Conservation (phyloP, 2,888 invertebrate genomes). For the Pristionchus entomophagus region DNA sequence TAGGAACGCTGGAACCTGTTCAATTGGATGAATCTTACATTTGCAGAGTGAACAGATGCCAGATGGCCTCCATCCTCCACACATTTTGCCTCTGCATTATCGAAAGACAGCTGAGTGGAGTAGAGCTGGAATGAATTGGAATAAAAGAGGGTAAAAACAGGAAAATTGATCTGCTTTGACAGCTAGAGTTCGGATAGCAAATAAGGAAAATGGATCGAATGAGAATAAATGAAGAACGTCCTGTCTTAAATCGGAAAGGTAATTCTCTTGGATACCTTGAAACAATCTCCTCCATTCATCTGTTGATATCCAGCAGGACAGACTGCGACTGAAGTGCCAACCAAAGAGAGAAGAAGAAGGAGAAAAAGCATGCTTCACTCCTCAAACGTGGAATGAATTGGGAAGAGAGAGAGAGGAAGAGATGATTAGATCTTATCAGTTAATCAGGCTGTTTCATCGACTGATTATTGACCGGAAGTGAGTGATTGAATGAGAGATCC, state of each 20-base stretch:
- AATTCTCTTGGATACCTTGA: too few species aligned
- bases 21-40: background rate
- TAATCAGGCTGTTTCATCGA: background rate
- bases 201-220: too few species aligned
- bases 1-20: too few species aligned
- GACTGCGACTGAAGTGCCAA: background rate
- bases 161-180: too few species aligned
- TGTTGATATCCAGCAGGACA: slow-evolving; percentile 13
- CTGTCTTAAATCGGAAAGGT: too few species aligned
- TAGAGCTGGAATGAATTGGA: background rate
- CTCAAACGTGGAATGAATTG: background rate
- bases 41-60: background rate
- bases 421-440: background rate
- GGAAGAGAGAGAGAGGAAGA: background rate
- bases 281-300: slow-evolving; percentile 7
- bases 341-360: background rate
- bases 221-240: too few species aligned
- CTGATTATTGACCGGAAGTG: background rate
- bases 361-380: background rate
- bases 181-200: too few species aligned
- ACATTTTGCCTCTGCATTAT: background rate
- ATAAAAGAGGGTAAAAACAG: too few species aligned
- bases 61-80: background rate
- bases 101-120: background rate
- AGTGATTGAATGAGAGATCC: background rate